phyloP scores from a whole-genome alignment of 2,113 vertebrate genomes.

The Psophia crepitans region DNA sequence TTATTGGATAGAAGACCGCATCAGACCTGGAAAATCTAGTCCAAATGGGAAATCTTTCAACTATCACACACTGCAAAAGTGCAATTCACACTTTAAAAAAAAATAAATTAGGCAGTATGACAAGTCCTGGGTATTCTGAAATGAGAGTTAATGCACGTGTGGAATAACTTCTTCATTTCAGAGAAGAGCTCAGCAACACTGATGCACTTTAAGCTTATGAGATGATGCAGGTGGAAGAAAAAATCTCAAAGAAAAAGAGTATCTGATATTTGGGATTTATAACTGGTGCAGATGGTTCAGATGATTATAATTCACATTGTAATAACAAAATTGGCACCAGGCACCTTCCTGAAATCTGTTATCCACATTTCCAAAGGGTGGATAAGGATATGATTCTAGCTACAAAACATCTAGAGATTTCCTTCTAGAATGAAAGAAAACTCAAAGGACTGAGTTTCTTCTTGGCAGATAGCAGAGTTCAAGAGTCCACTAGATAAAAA shows the following conservation, averaged over 20 bases:
- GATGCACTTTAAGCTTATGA: not conserved
- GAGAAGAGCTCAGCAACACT: not conserved
- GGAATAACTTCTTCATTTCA: not conserved
- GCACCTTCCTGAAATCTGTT: constrained; percentile 32
- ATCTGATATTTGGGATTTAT: not conserved
- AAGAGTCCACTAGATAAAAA: not conserved
- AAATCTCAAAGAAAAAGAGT: not conserved
- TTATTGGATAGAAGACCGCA: not conserved
- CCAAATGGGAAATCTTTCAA: not conserved
- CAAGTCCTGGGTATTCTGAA: not conserved
- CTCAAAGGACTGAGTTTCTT: not conserved
- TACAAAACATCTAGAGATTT: not conserved
- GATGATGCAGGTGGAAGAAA: not conserved
- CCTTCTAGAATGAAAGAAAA: constrained; percentile 8
- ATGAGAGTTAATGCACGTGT: not conserved
- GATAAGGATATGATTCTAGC: not conserved
- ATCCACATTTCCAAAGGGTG: not conserved
- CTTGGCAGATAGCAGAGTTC: not conserved
- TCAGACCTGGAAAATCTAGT: not conserved
- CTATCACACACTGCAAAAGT: not conserved
- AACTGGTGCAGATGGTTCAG: constrained; percentile 4
- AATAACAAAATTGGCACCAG: constrained; percentile 34
- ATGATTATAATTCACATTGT: not conserved
- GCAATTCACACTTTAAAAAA: not conserved
- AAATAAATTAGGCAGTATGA: not conserved